Percentiles rank a stretch among this genome's conserved stretches.
These are phyloP conservation scores for Scaptomyza tumidula DNA, from an alignment of 2,888 invertebrate species.

Conservation along the genomic window DNA sequence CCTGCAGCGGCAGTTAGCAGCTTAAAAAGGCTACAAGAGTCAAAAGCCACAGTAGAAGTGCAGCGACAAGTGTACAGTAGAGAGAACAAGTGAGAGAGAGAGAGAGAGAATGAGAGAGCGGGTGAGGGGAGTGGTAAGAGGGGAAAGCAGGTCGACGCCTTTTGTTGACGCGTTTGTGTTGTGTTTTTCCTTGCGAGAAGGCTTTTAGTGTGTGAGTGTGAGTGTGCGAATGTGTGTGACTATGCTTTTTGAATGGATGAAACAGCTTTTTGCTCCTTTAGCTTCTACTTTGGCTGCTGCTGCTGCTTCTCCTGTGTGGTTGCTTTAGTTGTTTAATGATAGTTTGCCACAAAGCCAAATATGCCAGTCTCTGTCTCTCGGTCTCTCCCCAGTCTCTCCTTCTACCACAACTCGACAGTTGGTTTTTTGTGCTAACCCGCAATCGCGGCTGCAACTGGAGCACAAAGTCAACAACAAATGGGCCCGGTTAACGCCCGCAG, in stretches of 20 bases:
- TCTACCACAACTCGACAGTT: conserved; percentile 4
- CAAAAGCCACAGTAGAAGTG: conserved; percentile 49
- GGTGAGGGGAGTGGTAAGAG: not conserved
- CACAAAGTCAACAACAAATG: conserved; percentile 76
- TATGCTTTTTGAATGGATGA: not conserved
- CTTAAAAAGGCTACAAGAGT: conserved; percentile 65
- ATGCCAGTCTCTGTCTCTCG: conserved; percentile 33
- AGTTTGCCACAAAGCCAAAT: conserved; percentile 71
- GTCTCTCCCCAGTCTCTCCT: not conserved
- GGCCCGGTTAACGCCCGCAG: conserved; percentile 74
- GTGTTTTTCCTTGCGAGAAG: conserved; percentile 28
- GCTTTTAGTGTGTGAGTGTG: conserved; percentile 31
- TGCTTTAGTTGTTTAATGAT: conserved; percentile 72
- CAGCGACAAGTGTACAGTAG: conserved; percentile 1
- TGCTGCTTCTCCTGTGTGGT: conserved; percentile 51
- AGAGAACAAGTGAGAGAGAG: not conserved
- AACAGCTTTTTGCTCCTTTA: conserved; percentile 30
- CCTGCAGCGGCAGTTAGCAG: conserved; percentile 59
- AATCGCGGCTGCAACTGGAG: conserved; percentile 68
- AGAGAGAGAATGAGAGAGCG: not conserved
- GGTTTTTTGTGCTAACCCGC: conserved; percentile 31
- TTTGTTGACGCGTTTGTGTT: conserved; percentile 47
- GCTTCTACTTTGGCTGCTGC: conserved; percentile 13
- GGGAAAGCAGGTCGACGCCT: conserved; percentile 9
- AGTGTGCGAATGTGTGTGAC: conserved; percentile 12